Evolutionary conservation across 2,888 invertebrate genomes (phyloP).

Genomic region (Teleogryllus oceanicus): DNA sequence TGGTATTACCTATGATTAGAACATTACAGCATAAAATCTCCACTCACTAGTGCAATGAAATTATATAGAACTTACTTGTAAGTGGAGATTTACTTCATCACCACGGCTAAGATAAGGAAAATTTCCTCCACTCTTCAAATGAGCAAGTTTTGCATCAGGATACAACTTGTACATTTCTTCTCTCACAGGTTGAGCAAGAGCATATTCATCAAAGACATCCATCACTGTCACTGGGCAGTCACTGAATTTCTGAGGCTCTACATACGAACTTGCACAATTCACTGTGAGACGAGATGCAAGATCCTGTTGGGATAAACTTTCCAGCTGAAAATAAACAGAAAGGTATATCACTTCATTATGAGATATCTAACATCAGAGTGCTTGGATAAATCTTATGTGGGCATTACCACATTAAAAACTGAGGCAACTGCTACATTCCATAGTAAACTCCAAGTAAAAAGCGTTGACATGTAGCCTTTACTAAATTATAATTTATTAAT

Average conservation of each 20-base stretch:
- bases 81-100: slow-evolving; percentile 84
- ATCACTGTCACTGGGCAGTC: slow-evolving; percentile 74
- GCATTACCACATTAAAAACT: too few relatives aligned
- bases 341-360: too few relatives aligned
- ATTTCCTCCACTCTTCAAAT: slow-evolving; percentile 84
- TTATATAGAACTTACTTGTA: slow-evolving; percentile 60
- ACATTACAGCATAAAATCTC: too few relatives aligned
- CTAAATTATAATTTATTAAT: too few relatives aligned
- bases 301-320: slow-evolving; percentile 75
- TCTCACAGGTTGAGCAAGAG: slow-evolving; percentile 69
- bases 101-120: slow-evolving; percentile 85
- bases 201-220: slow-evolving; percentile 87
- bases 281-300: slow-evolving; percentile 81
- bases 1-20: too few relatives aligned
- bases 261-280: slow-evolving; percentile 76
- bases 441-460: too few relatives aligned
- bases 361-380: too few relatives aligned
- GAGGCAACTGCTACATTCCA: too few relatives aligned
- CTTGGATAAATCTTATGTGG: too few relatives aligned
- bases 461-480: too few relatives aligned
- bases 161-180: slow-evolving; percentile 83
- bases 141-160: slow-evolving; percentile 79
- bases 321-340: slow-evolving; percentile 59
- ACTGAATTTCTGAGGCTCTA: slow-evolving; percentile 69
- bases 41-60: background rate